Base-by-base conservation (phyloP, 2,113 vertebrate genomes). In the Scomber scombrus region DNA sequence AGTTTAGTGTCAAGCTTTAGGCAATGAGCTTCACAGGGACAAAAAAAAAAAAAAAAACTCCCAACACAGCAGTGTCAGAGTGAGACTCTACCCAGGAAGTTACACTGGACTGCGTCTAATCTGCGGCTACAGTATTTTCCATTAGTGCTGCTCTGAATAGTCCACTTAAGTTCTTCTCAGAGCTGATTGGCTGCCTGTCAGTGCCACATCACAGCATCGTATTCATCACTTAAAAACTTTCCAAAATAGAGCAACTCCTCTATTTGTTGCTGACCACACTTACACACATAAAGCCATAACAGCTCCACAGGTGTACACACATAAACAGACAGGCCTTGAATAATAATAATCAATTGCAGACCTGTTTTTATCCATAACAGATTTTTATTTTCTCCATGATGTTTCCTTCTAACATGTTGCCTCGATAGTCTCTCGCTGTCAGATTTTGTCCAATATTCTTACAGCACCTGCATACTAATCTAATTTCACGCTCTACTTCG, bases 401-500 rank as follows among this genome's bases (percentile, higher is more conserved):
- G 46, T 29, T 65, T 14, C 47, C 16, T 26, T 75, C 62, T 49
- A 70, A 58, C 60, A 57, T 4, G 60, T 64, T 31, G 62, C 68
- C 62, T 86, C 14, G n/a, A 71, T 74, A 16, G 34, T 47, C 72
- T 58, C 58, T 8, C 34, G 43, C 75, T 78, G 82, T 89, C 85
- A 87, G 63, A 88, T 90, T 84, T 66, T 31, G 13, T 79, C 73
- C 85, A 75, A 69, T 85, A 78, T 82, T 69, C 78, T 5, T 45
- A 34, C 67, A 50, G 76, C 80, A 87, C 87, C 87, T 90, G 80
- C 86, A 89, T 80, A 66, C 80, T 93, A 89, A 94, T 90, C 87
- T 89, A 77, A 91, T 93, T 90, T 85, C 85, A 87, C 54, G 82
- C 90, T 92, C 88, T 81, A 73, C 82, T 88, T 88, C 54, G 31